Conservation (phyloP, 2,113 vertebrate genomes). For the Galemys pyrenaicus region DNA sequence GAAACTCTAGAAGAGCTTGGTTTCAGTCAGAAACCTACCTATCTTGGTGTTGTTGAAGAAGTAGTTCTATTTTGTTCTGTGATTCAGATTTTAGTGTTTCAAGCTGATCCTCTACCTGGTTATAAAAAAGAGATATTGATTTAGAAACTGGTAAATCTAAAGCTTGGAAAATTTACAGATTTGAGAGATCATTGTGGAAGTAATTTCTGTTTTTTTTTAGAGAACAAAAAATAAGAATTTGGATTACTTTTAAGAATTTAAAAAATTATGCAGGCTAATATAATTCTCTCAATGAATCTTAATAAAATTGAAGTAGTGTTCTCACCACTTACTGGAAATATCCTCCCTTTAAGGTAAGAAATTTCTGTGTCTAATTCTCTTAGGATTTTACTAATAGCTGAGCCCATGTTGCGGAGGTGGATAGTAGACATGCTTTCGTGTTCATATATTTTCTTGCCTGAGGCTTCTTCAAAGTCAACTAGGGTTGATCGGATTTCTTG, state of each 20-base stretch:
- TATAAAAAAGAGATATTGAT: constrained; percentile 43
- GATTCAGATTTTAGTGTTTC: constrained; percentile 77
- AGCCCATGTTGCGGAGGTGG: constrained; percentile 74
- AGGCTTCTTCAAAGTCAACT: constrained; percentile 75
- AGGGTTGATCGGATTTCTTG: constrained; percentile 82
- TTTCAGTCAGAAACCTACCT: constrained; percentile 79
- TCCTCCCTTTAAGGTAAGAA: constrained; percentile 81
- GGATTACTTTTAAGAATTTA: constrained; percentile 30
- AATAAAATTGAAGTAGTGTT: constrained; percentile 60
- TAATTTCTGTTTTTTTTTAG: constrained; percentile 34
- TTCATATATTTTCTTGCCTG: constrained; percentile 71
- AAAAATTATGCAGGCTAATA: not conserved
- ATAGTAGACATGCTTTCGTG: constrained; percentile 23
- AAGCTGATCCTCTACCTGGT: constrained; percentile 83
- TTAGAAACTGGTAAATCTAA: constrained; percentile 5
- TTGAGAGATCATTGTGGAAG: not conserved
- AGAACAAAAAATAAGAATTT: constrained; percentile 41
- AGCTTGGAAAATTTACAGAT: not conserved
- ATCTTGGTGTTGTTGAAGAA: constrained; percentile 83
- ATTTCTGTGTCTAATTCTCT: constrained; percentile 81
- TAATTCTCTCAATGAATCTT: constrained; percentile 52
- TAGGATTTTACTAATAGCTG: constrained; percentile 76
- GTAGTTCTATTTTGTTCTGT: constrained; percentile 73
- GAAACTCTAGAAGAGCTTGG: not conserved
- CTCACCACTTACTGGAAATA: constrained; percentile 84